A percentile compares a stretch with the other conserved stretches of the same genome.
phyloP scores from a whole-genome alignment of 64 coral and sea anemone species.

The Acropora yongei region DNA sequence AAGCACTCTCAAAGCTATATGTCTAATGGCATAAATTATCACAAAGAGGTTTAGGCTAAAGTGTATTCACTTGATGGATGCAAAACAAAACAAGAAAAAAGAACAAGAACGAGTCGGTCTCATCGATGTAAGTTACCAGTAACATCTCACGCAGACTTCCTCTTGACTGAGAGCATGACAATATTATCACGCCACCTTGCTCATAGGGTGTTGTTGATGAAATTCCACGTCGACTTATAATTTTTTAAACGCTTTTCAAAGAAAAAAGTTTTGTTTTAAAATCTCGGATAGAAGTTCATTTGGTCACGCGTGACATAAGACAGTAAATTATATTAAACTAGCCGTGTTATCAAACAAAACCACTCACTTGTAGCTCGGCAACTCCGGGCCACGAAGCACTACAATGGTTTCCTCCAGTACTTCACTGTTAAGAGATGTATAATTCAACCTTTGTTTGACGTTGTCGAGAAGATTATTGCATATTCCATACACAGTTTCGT shows the following conservation, averaged over 20 bases:
- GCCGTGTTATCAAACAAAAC: not conserved
- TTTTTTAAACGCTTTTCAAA: constrained; percentile 12
- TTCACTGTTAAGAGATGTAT: not conserved
- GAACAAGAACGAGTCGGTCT: not conserved
- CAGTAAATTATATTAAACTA: constrained; percentile 24
- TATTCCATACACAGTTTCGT: too few species aligned
- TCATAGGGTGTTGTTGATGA: constrained; percentile 8
- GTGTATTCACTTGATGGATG: not conserved
- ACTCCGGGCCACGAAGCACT: constrained; percentile 5
- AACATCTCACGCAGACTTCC: constrained; percentile 8
- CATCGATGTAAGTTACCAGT: constrained; percentile 14
- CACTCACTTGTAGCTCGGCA: constrained; percentile 18
- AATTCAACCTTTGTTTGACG: not conserved
- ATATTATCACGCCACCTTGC: constrained; percentile 8
- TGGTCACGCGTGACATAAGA: constrained; percentile 11
- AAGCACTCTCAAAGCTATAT: constrained; percentile 21
- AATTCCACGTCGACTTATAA: constrained; percentile 10
- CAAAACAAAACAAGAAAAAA: constrained; percentile 5
- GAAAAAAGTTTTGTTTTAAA: not conserved
- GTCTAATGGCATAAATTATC: not conserved
- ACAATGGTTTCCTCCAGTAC: not conserved
- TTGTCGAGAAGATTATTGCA: not conserved
- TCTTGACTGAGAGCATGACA: constrained; percentile 13
- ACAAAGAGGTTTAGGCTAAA: not conserved
- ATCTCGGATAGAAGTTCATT: constrained; percentile 15